A percentile compares a stretch with the other conserved stretches of the same genome.
Evolutionary conservation across 2,797 vertebrate genomes (phyloP).

Genomic region (Chelon labrosus): DNA sequence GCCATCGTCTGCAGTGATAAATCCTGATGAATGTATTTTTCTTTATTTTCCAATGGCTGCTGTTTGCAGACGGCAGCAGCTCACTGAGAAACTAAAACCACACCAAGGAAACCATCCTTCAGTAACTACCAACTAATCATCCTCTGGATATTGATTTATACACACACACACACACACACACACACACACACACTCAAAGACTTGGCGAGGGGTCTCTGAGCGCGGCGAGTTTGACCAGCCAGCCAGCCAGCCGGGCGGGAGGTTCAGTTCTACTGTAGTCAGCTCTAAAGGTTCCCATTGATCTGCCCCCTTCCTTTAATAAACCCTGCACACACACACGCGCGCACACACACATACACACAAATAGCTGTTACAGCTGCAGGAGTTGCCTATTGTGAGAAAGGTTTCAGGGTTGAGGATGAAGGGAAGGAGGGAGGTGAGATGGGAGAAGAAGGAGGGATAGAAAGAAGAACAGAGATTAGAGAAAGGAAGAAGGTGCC

Average conservation of each 20-base stretch:
- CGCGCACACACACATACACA: constrained; percentile 27
- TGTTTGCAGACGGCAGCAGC: constrained; percentile 51
- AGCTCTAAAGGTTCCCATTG: constrained; percentile 80
- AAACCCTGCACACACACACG: constrained; percentile 48
- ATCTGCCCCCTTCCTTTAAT: constrained; percentile 75
- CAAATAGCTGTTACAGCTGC: constrained; percentile 36
- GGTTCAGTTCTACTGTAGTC: constrained; percentile 78
- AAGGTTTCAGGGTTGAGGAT: constrained; percentile 47
- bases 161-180: constrained; percentile 21
- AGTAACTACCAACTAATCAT: constrained; percentile 79
- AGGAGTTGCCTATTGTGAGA: constrained; percentile 55
- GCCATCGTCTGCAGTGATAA: not conserved
- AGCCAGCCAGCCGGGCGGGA: constrained; percentile 58
- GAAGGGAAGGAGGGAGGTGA: constrained; percentile 29
- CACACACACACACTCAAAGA: constrained; percentile 27
- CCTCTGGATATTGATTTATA: constrained; percentile 71
- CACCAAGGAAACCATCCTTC: constrained; percentile 72
- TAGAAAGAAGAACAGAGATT: not conserved
- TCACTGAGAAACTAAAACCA: constrained; percentile 68
- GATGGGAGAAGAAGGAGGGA: not conserved
- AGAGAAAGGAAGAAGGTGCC: constrained; percentile 19
- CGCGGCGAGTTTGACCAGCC: constrained; percentile 63
- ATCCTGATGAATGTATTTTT: constrained; percentile 32
- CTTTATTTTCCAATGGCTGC: constrained; percentile 38
- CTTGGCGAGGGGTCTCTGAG: constrained; percentile 62